Conservation (phyloP, 2,113 vertebrate species). For the Marcusenius ussheri region DNA sequence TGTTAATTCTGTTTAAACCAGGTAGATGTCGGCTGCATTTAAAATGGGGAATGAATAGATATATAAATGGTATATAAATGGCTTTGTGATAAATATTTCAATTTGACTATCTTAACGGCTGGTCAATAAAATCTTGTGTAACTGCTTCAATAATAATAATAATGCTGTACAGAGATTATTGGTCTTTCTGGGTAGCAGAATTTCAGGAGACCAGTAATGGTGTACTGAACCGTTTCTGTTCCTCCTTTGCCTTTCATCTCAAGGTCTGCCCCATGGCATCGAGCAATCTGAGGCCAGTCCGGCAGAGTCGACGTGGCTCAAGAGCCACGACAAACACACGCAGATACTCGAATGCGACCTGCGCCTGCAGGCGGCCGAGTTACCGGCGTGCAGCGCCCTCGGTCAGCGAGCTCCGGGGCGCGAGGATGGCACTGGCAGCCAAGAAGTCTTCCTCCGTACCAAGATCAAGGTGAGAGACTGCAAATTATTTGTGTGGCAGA, state of each 20-base stretch:
- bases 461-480: constrained; percentile 63
- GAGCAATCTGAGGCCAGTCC: constrained; percentile 55
- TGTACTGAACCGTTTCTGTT: background rate
- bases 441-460: constrained; percentile 48
- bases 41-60: background rate
- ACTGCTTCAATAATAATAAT: background rate
- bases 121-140: background rate
- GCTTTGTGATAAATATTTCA: background rate
- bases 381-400: constrained; percentile 56
- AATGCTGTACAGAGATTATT: background rate
- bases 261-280: constrained; percentile 36
- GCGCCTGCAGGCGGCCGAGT: constrained; percentile 40
- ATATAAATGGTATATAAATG: background rate
- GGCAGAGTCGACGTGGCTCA: constrained; percentile 39
- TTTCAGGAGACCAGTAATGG: background rate
- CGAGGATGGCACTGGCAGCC: constrained; percentile 42
- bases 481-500: no score
- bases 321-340: background rate
- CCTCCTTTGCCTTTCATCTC: constrained; percentile 41
- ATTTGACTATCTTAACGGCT: background rate
- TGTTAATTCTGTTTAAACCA: background rate
- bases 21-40: background rate
- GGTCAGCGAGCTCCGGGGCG: constrained; percentile 40
- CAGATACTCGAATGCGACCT: background rate
- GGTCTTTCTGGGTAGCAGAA: background rate